phyloP scores from a whole-genome alignment of 2,888 invertebrate species.

The Colostygia pectinataria region DNA sequence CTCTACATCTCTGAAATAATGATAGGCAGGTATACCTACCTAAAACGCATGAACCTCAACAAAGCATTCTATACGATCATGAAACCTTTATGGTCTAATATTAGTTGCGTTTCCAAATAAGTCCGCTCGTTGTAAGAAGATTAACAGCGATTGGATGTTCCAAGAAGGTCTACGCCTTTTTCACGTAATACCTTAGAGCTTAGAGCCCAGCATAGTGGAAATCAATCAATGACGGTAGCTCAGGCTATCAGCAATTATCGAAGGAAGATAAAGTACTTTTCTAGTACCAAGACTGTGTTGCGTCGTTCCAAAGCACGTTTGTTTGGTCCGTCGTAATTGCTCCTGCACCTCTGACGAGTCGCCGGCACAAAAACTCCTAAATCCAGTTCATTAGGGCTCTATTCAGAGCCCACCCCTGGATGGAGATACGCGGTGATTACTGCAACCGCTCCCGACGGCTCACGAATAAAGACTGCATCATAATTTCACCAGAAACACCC shows the following conservation, averaged over 20 bases:
- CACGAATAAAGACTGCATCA: slow-evolving; percentile 83
- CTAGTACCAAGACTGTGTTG: slow-evolving; percentile 59
- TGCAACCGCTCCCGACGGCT: slow-evolving; percentile 83
- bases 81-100: slow-evolving; percentile 76
- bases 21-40: too few relatives aligned
- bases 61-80: slow-evolving; percentile 53
- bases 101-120: slow-evolving; percentile 76
- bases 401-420: slow-evolving; percentile 81
- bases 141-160: slow-evolving; percentile 81
- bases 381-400: slow-evolving; percentile 83
- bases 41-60: slow-evolving; percentile 25
- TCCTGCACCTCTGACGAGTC: slow-evolving; percentile 79
- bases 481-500: slow-evolving; percentile 82
- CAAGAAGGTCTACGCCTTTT: slow-evolving; percentile 64
- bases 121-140: slow-evolving; percentile 76
- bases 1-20: slow-evolving; percentile 25
- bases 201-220: slow-evolving; percentile 55
- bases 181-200: slow-evolving; percentile 61
- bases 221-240: slow-evolving; percentile 58
- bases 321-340: slow-evolving; percentile 80
- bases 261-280: slow-evolving; percentile 44
- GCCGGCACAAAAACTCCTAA: slow-evolving; percentile 82
- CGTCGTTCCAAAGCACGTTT: slow-evolving; percentile 63
- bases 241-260: slow-evolving; percentile 45
- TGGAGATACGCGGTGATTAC: slow-evolving; percentile 83